These are phyloP conservation scores for Andrena bucephala DNA, from an alignment of 2,888 invertebrate species.

Conservation along the genomic window DNA sequence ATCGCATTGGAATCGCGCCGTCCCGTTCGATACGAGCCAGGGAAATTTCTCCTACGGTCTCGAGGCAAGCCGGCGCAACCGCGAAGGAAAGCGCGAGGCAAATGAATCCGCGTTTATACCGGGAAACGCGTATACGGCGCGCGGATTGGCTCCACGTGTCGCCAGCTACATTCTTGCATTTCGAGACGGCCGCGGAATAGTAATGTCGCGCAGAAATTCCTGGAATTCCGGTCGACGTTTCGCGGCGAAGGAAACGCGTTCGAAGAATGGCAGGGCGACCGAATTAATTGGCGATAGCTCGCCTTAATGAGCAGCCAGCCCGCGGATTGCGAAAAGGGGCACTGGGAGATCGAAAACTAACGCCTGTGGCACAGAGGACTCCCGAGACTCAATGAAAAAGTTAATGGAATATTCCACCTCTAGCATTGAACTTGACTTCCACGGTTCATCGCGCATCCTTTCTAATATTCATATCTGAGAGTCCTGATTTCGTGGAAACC, in stretches of 20 bases:
- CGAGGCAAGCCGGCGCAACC: background rate
- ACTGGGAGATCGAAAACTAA: background rate
- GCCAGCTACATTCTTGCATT: constrained; percentile 53
- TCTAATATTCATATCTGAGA: no score
- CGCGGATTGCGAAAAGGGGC: constrained; percentile 8
- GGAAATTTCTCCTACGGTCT: constrained; percentile 30
- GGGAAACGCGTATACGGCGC: constrained; percentile 23
- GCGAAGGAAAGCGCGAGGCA: constrained; percentile 49
- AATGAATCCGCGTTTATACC: constrained; percentile 41
- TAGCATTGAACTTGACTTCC: background rate
- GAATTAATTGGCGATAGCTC: constrained; percentile 41
- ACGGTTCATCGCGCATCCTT: background rate
- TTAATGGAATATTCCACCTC: no score
- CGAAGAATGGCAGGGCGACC: constrained; percentile 28
- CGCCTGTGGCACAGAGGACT: background rate
- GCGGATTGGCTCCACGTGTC: constrained; percentile 49
- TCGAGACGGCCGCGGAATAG: constrained; percentile 39
- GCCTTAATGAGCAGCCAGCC: constrained; percentile 12
- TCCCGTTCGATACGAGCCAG: background rate
- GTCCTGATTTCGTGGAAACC: no score
- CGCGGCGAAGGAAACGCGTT: constrained; percentile 45
- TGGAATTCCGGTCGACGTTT: constrained; percentile 24
- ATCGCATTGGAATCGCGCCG: background rate
- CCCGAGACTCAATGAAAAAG: no score
- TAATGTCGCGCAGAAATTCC: constrained; percentile 35